Percentiles rank a stretch among this genome's conserved stretches.
These are phyloP conservation scores for Stictocephala bisonia DNA, from an alignment of 2,888 invertebrate genomes.

Conservation along the genomic window DNA sequence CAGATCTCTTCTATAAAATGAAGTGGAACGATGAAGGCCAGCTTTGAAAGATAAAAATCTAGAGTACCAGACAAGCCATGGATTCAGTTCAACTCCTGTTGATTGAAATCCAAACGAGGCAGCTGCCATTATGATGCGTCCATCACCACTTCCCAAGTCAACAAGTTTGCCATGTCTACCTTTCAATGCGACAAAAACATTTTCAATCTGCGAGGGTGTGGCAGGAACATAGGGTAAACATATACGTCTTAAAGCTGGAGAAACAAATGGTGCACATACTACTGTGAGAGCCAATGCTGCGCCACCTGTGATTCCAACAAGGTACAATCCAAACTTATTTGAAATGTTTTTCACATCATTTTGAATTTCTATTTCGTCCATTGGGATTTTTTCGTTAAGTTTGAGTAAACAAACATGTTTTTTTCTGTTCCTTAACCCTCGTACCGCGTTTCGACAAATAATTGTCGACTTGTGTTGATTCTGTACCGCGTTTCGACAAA, in stretches of 20 bases:
- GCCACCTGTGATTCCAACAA: no score
- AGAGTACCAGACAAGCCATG: constrained; percentile 89
- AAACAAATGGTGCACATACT: constrained; percentile 84
- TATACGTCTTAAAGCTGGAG: constrained; percentile 88
- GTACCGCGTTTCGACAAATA: no score
- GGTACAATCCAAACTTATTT: no score
- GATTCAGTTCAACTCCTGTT: constrained; percentile 92
- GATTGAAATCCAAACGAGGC: constrained; percentile 80
- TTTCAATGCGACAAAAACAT: constrained; percentile 78
- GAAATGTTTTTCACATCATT: no score
- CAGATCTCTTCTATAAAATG: constrained; percentile 78
- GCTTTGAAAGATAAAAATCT: constrained; percentile 70
- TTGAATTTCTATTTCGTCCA: not conserved
- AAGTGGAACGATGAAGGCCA: constrained; percentile 68
- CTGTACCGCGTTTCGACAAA: no score
- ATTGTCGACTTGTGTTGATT: no score
- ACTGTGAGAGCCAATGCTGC: constrained; percentile 77
- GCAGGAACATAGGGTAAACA: constrained; percentile 96
- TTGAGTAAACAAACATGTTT: no score
- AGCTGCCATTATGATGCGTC: constrained; percentile 89
- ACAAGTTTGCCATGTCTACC: constrained; percentile 76
- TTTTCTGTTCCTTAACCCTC: no score
- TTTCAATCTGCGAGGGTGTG: constrained; percentile 84
- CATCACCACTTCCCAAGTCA: constrained; percentile 98
- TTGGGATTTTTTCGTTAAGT: no score